Evolutionary conservation across 35 echinoderm and acorn worm species (phyloP).

Genomic region (Stichopus chloronotus): DNA sequence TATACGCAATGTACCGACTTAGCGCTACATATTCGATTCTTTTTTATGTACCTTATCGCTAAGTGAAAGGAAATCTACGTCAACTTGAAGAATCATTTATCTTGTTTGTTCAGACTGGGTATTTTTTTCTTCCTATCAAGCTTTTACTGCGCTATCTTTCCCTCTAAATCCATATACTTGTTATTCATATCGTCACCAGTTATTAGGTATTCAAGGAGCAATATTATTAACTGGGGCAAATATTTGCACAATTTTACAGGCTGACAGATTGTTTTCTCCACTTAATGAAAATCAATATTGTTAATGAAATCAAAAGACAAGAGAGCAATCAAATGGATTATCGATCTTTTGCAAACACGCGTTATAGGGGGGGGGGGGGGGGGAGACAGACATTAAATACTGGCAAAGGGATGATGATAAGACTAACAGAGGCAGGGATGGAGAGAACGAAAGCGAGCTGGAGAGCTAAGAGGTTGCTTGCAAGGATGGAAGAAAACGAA

Average conservation of each 20-base stretch:
- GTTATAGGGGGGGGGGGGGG: not conserved
- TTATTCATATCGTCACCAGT: not conserved
- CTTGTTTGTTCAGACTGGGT: no score
- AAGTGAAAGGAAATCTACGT: no score
- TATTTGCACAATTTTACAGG: not conserved
- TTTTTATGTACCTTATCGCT: no score
- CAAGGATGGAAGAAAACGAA: not conserved
- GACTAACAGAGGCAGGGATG: not conserved
- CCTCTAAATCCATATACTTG: no score
- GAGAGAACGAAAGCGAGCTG: not conserved
- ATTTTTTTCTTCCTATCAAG: no score
- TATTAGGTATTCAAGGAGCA: not conserved
- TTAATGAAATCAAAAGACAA: not conserved
- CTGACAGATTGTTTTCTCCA: not conserved
- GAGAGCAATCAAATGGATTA: not conserved
- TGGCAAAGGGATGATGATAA: not conserved
- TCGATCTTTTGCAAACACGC: not conserved
- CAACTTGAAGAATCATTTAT: no score
- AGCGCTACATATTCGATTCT: no score
- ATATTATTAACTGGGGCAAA: not conserved
- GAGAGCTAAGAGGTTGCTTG: not conserved
- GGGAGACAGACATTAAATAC: not conserved
- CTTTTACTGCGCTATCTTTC: no score
- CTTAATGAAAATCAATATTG: not conserved
- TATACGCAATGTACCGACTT: no score